Evolutionary conservation across 2,113 vertebrate species (phyloP).

Genomic region (Lota lota): DNA sequence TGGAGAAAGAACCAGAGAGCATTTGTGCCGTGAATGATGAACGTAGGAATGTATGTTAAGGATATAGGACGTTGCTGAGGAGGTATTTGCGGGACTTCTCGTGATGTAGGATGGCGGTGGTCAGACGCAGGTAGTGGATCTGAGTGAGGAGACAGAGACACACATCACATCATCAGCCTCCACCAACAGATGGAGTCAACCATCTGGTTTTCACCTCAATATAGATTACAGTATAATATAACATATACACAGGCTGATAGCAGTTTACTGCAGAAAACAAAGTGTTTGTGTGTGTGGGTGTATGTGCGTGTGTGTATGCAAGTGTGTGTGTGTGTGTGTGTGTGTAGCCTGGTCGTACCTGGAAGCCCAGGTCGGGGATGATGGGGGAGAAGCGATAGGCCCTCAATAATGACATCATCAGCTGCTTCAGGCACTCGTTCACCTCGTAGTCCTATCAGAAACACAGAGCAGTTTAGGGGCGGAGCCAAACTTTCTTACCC

Average conservation of each 20-base stretch:
- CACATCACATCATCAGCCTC: background rate
- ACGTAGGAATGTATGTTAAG: slow-evolving; percentile 52
- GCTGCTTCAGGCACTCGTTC: slow-evolving; percentile 92
- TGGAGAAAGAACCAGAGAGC: no score
- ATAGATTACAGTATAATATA: no score
- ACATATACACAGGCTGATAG: no score
- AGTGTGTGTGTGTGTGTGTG: background rate
- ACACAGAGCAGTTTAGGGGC: background rate
- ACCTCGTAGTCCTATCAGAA: slow-evolving; percentile 87
- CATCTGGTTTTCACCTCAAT: no score
- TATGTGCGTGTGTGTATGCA: background rate
- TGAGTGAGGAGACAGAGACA: slow-evolving; percentile 48
- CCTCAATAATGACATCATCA: slow-evolving; percentile 95
- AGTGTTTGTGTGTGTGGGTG: no score
- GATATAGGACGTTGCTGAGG: slow-evolving; percentile 96
- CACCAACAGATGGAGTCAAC: no score
- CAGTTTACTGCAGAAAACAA: no score
- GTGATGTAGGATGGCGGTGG: slow-evolving; percentile 88
- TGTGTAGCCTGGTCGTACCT: slow-evolving; percentile 68
- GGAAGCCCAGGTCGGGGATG: slow-evolving; percentile 92
- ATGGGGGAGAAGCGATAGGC: slow-evolving; percentile 97
- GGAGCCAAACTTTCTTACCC: no score
- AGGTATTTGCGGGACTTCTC: slow-evolving; percentile 95
- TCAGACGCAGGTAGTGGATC: slow-evolving; percentile 94
- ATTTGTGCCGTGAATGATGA: no score